phyloP scores from a whole-genome alignment of 1,140 invertebrate species.

The Drosophila varians region DNA sequence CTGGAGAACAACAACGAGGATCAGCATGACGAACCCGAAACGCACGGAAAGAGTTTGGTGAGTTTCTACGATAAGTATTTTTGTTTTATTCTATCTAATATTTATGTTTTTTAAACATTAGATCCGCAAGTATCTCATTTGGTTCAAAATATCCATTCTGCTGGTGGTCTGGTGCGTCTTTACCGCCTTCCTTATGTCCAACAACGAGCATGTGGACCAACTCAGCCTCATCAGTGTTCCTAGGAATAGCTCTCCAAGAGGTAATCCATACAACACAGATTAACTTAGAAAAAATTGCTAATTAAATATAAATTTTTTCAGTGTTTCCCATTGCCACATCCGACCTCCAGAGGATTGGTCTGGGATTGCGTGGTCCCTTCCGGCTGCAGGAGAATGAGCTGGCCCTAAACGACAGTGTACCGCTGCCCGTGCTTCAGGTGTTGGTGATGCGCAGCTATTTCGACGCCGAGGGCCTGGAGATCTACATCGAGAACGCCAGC shows the following conservation, averaged over 20 bases:
- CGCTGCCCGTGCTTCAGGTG: constrained; percentile 62
- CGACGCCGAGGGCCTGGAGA: constrained; percentile 59
- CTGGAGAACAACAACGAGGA: constrained; percentile 82
- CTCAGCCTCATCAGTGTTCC: constrained; percentile 87
- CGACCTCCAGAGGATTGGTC: constrained; percentile 56
- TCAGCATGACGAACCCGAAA: constrained; percentile 71
- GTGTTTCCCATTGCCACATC: constrained; percentile 62
- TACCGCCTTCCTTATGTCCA: constrained; percentile 87
- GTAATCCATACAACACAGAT: too few species aligned
- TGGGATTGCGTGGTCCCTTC: constrained; percentile 59
- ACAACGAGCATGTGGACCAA: constrained; percentile 86
- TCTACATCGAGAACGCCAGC: constrained; percentile 64
- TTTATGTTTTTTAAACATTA: constrained; percentile 11
- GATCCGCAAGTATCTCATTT: constrained; percentile 72
- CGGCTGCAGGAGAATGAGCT: constrained; percentile 71
- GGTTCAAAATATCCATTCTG: constrained; percentile 84
- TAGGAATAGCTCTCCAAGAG: constrained; percentile 67
- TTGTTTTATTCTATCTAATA: too few species aligned
- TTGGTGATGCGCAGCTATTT: constrained; percentile 66
- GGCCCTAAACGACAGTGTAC: constrained; percentile 54
- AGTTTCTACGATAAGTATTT: background rate
- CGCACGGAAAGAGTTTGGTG: constrained; percentile 55
- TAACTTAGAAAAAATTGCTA: background rate
- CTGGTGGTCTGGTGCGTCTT: constrained; percentile 86
- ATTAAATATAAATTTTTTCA: background rate